Conservation (phyloP, 2,113 vertebrate species). For the Muntiacus muntjak region DNA sequence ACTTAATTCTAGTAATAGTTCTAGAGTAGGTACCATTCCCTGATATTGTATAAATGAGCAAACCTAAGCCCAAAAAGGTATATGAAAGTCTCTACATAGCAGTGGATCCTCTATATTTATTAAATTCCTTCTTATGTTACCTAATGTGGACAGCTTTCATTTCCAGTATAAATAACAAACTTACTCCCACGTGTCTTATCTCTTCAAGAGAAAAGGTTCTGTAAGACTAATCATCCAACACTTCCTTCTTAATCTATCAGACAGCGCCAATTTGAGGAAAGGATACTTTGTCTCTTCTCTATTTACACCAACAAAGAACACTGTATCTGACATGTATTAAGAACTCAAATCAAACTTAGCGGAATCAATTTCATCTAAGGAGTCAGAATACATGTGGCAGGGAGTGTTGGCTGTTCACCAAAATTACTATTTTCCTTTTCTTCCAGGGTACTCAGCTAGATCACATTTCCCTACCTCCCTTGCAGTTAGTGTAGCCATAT, state of each 20-base stretch:
- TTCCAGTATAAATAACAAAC: neutral
- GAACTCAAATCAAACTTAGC: neutral
- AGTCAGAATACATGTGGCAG: neutral
- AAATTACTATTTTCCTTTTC: neutral
- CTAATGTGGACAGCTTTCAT: neutral
- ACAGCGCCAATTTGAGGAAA: neutral
- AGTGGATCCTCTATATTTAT: neutral
- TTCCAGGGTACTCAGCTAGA: neutral
- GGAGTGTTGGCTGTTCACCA: neutral
- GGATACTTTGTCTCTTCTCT: neutral
- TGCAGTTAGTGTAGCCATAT: neutral
- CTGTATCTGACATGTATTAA: neutral
- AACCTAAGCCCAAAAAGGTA: neutral
- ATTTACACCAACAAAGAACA: neutral
- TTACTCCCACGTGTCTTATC: neutral
- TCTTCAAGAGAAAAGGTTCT: neutral
- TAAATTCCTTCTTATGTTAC: neutral
- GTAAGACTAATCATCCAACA: neutral
- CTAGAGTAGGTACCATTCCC: neutral
- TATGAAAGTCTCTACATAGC: neutral
- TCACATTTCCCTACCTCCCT: neutral
- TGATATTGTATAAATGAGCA: neutral
- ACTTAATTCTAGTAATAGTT: neutral
- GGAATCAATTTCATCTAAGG: neutral
- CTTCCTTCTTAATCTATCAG: neutral